Percentiles rank a stretch among this genome's conserved stretches.
phyloP scores from a whole-genome alignment of 2,113 vertebrate genomes.

The Ciconia maguari region DNA sequence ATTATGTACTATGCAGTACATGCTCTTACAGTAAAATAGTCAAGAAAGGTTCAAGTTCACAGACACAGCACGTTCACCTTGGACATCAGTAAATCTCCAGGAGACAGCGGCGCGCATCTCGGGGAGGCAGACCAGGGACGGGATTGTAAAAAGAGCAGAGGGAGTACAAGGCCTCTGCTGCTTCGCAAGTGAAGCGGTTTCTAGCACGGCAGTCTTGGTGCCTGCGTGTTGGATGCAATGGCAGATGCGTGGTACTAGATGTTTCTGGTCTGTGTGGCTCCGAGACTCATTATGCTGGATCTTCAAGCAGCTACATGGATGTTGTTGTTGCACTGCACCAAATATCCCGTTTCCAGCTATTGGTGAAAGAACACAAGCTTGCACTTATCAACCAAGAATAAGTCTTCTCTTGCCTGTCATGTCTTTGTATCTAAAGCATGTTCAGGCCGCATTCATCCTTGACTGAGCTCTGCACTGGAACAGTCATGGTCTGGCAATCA shows the following conservation, averaged over 20 bases:
- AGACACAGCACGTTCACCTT: not conserved
- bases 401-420: not conserved
- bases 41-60: not conserved
- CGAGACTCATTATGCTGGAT: not conserved
- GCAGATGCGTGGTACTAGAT: not conserved
- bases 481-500: not conserved
- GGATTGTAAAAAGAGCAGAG: not conserved
- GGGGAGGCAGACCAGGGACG: not conserved
- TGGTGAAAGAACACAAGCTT: not conserved
- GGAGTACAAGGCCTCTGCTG: not conserved
- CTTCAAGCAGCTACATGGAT: not conserved
- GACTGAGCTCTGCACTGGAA: not conserved
- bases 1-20: not conserved
- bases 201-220: not conserved
- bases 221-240: not conserved
- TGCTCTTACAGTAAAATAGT: not conserved
- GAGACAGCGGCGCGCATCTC: not conserved
- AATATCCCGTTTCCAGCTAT: not conserved
- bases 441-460: not conserved
- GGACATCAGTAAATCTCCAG: not conserved
- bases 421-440: not conserved
- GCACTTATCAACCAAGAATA: not conserved
- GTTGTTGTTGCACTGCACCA: not conserved
- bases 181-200: not conserved
- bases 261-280: not conserved